Percentiles rank a stretch among this genome's conserved stretches.
These are phyloP conservation scores for Itoplectis maculator DNA, from an alignment of 2,888 invertebrate species.

Conservation along the genomic window DNA sequence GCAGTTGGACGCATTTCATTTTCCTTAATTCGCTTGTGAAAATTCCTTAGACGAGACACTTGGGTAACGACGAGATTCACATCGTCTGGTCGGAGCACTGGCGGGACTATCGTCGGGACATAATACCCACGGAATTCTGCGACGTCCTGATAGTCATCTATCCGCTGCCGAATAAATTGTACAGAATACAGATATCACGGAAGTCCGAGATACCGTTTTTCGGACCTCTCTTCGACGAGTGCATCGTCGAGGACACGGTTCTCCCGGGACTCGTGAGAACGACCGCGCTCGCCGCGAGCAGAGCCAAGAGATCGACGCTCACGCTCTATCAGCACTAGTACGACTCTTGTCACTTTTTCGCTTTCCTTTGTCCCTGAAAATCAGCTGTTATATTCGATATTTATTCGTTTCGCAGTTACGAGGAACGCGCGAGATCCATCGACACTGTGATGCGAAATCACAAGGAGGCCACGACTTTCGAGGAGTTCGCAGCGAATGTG, in stretches of 20 bases:
- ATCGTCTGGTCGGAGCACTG: constrained; percentile 99
- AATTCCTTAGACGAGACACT: constrained; percentile 93
- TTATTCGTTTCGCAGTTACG: constrained; percentile 88
- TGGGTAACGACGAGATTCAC: constrained; percentile 99
- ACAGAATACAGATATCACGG: constrained; percentile 94
- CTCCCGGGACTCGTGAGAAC: constrained; percentile 95
- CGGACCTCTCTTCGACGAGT: constrained; percentile 98
- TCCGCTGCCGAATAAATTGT: constrained; percentile 94
- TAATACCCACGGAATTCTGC: constrained; percentile 99
- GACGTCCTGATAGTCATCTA: constrained; percentile 99
- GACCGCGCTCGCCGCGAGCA: constrained; percentile 96
- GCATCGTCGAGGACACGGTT: constrained; percentile 90
- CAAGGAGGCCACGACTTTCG: constrained; percentile 95
- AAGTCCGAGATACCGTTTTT: constrained; percentile 91
- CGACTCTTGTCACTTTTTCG: constrained; percentile 80
- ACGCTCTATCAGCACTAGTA: constrained; percentile 96
- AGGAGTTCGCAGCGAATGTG: constrained; percentile 92
- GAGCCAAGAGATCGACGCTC: constrained; percentile 95
- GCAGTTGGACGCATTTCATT: not conserved
- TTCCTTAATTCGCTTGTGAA: constrained; percentile 29
- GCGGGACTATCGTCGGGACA: constrained; percentile 97
- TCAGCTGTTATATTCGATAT: constrained; percentile 13
- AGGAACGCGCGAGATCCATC: constrained; percentile 94
- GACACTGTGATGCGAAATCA: constrained; percentile 94
- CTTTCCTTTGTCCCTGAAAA: not conserved